Evolutionary conservation across 2,888 invertebrate species (phyloP), one percentile per base, ranked within the genome.

Genomic region (Nemotelus nigrinus): DNA sequence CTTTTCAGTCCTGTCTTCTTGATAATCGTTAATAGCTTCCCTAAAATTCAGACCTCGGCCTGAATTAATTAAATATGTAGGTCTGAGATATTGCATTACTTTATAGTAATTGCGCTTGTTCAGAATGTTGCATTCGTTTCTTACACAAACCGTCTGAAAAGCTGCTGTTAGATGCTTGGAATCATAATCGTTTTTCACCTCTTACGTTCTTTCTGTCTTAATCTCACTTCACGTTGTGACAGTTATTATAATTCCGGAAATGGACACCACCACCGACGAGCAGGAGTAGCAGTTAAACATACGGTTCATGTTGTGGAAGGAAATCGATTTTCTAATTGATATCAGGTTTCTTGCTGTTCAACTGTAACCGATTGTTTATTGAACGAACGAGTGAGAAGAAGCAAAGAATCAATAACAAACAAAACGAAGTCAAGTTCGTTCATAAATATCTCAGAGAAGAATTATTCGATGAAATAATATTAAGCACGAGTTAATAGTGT

Each of bases 311-410:
- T 25, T 25, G 25, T 25, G 25, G 25, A 25, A 25, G 25, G 25
- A 25, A 25, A 72, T 72, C 72, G 60, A 72, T 72, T 72, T 72
- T 72, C 72, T 72, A 72, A 72, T 72, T 72, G 57, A 72, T 72
- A 72, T 72, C 72, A 60, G 2, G 58, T 72, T 72, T 72, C 47
- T 57, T 60, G 57, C 58, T 57, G 47, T 25, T 45, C 41, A 72
- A 58, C 8, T 53, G 25, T 25, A 25, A 25, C 25, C 25, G 44
- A 50, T 50, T 39, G 68, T 39, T 68, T 10, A 2, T 68, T 60
- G 58, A 58, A n/a, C 25, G 25, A 25, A 25, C 25, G 25, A 25
- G 25, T 25, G 25, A 25, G 60, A 60, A 39, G 68, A 68, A 68
- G 45, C 45, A 45, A 5, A 44, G 50, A 39, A 41, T 7, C 5